Base-by-base conservation (phyloP, 2,888 invertebrate genomes). In the Charanyca ferruginea region DNA sequence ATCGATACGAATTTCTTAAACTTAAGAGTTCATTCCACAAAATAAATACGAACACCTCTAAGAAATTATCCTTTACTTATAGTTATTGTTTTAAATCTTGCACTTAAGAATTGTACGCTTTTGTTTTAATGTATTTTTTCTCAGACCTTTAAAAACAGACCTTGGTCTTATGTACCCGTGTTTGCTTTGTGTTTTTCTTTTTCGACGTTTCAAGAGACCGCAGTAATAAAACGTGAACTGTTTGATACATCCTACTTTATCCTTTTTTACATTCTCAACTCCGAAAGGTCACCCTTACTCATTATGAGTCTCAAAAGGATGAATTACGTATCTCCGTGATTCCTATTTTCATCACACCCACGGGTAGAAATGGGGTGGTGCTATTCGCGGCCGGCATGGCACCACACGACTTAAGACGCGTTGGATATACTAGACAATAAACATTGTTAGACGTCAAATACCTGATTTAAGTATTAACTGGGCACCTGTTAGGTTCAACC, bases 181-280 rank as follows among this genome's bases (percentile, higher is more conserved):
- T 71, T 67, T 57, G 64, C 59, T 42, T 60, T 65, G 47, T 66
- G 38, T 66, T 59, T 79, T 66, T 66, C 57, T 55, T 77, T 74
- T 69, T 45, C 16, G 28, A 22, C 61, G 74, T 74, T 69, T 48
- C 11, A 20, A 18, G 23, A 51, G 18, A 8, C 23, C 45, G 59
- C 64, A 60, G 55, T 62, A 66, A 74, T 69, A 75, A 65, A 63
- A 66, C 20, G 8, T n/a, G n/a, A 41, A 28, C 25, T 69, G 41
- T 44, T 57, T 42, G 23, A 41, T 32, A 38, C n/a, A 28, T 8
- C 18, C 18, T 25, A 41, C 13, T 70, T 18, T 49, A 49, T 25
- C 13, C 16, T 22, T 47, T 62, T 47, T n/a, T 22, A 38, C 6
- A 49, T 18, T 16, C 13, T 4, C 5, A n/a, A 38, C 44, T 23